Conservation (phyloP, 2,797 vertebrate genomes). For the Etheostoma nigrum region DNA sequence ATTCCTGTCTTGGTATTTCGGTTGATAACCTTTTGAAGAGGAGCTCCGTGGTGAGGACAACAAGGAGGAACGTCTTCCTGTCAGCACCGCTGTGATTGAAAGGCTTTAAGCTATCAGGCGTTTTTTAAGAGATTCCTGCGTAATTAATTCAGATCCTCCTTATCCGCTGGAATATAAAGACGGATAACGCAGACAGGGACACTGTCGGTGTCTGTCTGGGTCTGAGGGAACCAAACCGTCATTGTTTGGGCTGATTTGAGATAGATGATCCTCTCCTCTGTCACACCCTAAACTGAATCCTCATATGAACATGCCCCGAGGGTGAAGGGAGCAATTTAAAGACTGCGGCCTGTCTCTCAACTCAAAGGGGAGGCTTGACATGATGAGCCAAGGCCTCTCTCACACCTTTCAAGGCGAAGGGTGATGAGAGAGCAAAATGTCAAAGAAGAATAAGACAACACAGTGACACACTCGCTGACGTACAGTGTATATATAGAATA, state of each 20-base stretch:
- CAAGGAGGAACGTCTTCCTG: conserved; percentile 69
- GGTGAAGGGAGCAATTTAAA: conserved; percentile 53
- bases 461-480: background rate
- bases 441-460: conserved; percentile 26
- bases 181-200: conserved; percentile 44
- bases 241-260: conserved; percentile 73
- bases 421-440: conserved; percentile 25
- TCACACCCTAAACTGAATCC: conserved; percentile 75
- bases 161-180: conserved; percentile 68
- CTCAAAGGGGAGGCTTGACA: conserved; percentile 51
- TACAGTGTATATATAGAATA: background rate
- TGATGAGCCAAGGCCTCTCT: conserved; percentile 45
- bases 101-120: conserved; percentile 58
- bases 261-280: conserved; percentile 72
- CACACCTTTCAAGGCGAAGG: conserved; percentile 18
- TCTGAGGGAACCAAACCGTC: conserved; percentile 55
- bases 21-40: conserved; percentile 77
- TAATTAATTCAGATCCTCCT: conserved; percentile 79
- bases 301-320: conserved; percentile 62
- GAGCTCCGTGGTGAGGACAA: conserved; percentile 55
- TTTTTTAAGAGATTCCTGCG: conserved; percentile 51
- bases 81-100: conserved; percentile 62
- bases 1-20: conserved; percentile 68
- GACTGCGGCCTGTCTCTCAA: conserved; percentile 66
- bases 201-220: conserved; percentile 61